These are phyloP conservation scores for Hypanus sabinus DNA, from an alignment of 2,113 vertebrate genomes.

Conservation along the genomic window DNA sequence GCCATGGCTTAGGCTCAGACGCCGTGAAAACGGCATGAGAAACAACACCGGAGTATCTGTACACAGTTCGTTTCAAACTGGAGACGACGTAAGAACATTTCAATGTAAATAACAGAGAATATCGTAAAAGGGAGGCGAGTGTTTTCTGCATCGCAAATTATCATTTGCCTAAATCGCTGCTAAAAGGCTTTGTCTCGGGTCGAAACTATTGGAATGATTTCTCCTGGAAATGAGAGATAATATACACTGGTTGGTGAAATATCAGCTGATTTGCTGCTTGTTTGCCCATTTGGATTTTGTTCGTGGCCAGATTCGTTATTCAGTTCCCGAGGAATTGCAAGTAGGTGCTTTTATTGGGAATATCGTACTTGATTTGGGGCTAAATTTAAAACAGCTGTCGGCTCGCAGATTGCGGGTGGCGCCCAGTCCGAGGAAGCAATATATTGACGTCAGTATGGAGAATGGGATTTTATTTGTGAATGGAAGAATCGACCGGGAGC, in stretches of 20 bases:
- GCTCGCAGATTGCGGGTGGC: conserved; percentile 58
- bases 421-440: conserved; percentile 51
- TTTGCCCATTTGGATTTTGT: not conserved
- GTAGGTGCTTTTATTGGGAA: conserved; percentile 11
- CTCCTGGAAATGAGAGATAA: not conserved
- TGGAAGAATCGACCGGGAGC: conserved; percentile 63
- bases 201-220: not conserved
- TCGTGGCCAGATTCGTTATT: not conserved
- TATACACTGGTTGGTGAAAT: not conserved
- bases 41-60: too few relatives aligned
- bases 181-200: not conserved
- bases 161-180: too few relatives aligned
- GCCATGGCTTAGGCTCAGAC: too few relatives aligned
- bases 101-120: too few relatives aligned
- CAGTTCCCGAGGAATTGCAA: not conserved
- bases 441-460: conserved; percentile 54
- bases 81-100: too few relatives aligned
- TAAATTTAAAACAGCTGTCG: conserved; percentile 56
- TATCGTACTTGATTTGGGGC: conserved; percentile 45
- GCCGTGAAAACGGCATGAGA: too few relatives aligned
- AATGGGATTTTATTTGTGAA: conserved; percentile 60
- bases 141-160: too few relatives aligned
- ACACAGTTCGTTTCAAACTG: too few relatives aligned
- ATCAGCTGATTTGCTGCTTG: not conserved
- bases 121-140: too few relatives aligned